Percentiles rank a stretch among this genome's conserved stretches.
Conservation (phyloP, 2,113 vertebrate genomes). For the Tapirus terrestris region DNA sequence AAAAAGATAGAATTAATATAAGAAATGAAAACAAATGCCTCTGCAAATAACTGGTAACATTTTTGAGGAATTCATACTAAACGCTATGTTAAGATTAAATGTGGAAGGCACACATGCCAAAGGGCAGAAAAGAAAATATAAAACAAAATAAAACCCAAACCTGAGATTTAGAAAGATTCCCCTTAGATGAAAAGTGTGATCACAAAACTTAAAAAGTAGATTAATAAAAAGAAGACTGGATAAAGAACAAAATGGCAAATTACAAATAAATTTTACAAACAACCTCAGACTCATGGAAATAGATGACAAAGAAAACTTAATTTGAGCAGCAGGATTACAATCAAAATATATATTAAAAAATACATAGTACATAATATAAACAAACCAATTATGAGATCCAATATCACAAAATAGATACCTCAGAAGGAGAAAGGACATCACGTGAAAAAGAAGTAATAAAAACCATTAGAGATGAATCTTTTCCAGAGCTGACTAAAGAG, state of each 20-base stretch:
- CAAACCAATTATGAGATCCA: not conserved
- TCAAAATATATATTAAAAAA: no score
- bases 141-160: not conserved
- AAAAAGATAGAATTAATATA: not conserved
- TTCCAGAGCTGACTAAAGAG: not conserved
- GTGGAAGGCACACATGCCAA: not conserved
- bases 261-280: not conserved
- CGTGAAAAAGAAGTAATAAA: not conserved
- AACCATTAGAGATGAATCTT: not conserved
- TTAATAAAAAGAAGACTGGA: not conserved
- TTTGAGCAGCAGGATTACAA: not conserved
- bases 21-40: not conserved
- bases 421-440: not conserved
- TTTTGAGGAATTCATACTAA: not conserved
- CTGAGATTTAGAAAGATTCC: not conserved
- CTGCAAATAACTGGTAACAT: not conserved
- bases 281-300: not conserved
- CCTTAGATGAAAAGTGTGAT: not conserved
- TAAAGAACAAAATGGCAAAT: not conserved
- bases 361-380: not conserved
- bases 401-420: not conserved
- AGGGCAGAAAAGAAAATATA: not conserved
- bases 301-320: not conserved
- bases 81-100: not conserved
- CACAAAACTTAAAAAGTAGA: not conserved